These are phyloP conservation scores for Cheilosia soror DNA, from an alignment of 2,888 invertebrate species.

Conservation along the genomic window DNA sequence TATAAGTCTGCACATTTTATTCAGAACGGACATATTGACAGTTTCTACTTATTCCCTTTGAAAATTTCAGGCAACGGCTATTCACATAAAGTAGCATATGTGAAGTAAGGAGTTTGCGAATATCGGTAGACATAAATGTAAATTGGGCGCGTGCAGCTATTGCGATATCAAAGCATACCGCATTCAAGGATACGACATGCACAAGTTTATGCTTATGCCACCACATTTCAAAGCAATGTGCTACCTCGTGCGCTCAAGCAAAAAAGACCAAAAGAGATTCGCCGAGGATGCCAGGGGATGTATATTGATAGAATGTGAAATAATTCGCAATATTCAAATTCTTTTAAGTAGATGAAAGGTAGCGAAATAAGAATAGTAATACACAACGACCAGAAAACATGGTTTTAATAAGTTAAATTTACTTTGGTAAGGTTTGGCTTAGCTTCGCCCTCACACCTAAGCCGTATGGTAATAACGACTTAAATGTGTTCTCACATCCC, in stretches of 20 bases:
- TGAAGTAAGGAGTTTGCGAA: constrained; percentile 75
- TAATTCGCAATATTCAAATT: constrained; percentile 67
- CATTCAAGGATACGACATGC: constrained; percentile 73
- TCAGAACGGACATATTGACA: constrained; percentile 79
- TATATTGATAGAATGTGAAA: constrained; percentile 55
- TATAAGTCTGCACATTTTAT: constrained; percentile 80
- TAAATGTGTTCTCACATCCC: constrained; percentile 73
- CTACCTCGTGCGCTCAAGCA: constrained; percentile 59
- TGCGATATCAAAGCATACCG: constrained; percentile 83
- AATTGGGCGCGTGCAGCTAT: constrained; percentile 84
- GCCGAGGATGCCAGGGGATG: constrained; percentile 18
- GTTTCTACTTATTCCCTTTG: constrained; percentile 78
- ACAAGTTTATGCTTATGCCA: constrained; percentile 74
- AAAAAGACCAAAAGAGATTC: constrained; percentile 34
- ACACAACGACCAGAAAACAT: constrained; percentile 22
- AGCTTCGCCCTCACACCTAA: constrained; percentile 38
- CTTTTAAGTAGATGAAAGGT: constrained; percentile 55
- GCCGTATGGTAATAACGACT: constrained; percentile 63
- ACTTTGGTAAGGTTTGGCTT: constrained; percentile 2
- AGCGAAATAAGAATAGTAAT: constrained; percentile 41
- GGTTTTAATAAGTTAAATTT: constrained; percentile 57
- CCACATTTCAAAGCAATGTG: constrained; percentile 75
- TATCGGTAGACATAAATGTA: constrained; percentile 84
- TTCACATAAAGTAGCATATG: constrained; percentile 75
- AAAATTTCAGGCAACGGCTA: constrained; percentile 72